Evolutionary conservation across 2,888 invertebrate species (phyloP).

Genomic region (Belgica antarctica): DNA sequence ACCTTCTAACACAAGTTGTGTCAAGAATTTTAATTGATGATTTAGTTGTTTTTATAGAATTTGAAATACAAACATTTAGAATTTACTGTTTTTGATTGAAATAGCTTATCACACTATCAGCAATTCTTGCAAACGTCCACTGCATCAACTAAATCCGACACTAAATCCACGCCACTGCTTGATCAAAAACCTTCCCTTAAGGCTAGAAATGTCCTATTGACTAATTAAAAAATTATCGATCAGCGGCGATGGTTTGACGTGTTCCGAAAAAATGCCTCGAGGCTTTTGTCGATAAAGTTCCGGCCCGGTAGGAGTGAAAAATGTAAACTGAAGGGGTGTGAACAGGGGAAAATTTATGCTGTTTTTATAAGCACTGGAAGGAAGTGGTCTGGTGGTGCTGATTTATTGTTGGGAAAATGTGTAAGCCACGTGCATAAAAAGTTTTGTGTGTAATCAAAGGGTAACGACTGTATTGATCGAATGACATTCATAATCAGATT

Average conservation of each 20-base stretch:
- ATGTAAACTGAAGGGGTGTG: neutral
- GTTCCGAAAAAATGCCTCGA: too few relatives aligned
- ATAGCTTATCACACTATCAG: too few relatives aligned
- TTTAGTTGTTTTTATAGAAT: too few relatives aligned
- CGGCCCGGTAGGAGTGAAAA: neutral
- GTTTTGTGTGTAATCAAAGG: neutral
- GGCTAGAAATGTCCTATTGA: neutral
- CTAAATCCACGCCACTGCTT: too few relatives aligned
- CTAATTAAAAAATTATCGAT: conserved; percentile 43
- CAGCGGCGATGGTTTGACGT: conserved; percentile 17
- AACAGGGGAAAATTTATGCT: conserved; percentile 9
- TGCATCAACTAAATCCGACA: too few relatives aligned
- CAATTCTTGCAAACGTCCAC: too few relatives aligned
- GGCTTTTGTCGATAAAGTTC: too few relatives aligned
- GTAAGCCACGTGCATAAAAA: neutral
- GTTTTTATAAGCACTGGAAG: neutral
- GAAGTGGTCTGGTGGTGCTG: neutral
- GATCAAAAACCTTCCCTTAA: neutral
- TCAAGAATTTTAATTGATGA: too few relatives aligned
- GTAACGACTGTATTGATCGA: neutral
- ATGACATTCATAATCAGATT: neutral
- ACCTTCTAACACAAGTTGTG: neutral
- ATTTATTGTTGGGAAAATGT: neutral
- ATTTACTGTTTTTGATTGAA: too few relatives aligned
- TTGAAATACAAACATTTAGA: too few relatives aligned